These are phyloP conservation scores for Ascaphus truei DNA, from an alignment of 2,113 vertebrate genomes.

Conservation along the genomic window DNA sequence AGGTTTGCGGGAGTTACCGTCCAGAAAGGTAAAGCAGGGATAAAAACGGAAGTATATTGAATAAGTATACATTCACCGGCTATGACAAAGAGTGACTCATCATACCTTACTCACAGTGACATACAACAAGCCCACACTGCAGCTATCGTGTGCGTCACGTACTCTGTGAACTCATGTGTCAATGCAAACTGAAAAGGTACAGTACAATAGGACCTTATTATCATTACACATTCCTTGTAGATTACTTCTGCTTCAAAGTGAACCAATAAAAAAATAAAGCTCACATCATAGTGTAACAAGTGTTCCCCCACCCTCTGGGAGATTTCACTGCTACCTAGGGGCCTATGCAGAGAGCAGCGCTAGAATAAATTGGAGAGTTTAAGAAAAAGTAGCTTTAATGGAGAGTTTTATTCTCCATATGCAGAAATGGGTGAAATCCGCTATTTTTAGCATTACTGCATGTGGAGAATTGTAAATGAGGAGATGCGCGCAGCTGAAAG, in stretches of 20 bases:
- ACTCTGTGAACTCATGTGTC: neutral
- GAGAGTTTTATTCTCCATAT: too few species aligned
- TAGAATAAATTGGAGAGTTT: too few species aligned
- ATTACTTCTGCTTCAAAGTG: neutral
- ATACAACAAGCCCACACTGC: neutral
- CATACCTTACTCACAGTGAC: neutral
- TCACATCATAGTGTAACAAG: neutral
- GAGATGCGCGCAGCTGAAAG: too few species aligned
- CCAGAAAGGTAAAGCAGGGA: neutral
- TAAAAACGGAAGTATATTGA: neutral
- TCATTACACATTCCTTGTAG: neutral
- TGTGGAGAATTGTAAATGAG: too few species aligned
- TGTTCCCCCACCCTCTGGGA: neutral
- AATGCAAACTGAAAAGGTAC: neutral
- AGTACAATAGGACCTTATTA: slow-evolving; percentile 4
- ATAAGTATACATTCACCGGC: neutral
- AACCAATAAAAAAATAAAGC: neutral
- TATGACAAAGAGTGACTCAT: slow-evolving; percentile 18
- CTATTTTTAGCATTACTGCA: too few species aligned
- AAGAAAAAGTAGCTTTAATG: too few species aligned
- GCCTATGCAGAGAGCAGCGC: neutral
- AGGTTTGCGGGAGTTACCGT: too few species aligned
- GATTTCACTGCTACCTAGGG: neutral
- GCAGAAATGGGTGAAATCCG: too few species aligned
- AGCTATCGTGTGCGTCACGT: neutral